Conservation (phyloP, 2,888 invertebrate species). For the Pristionchus fissidentatus region DNA sequence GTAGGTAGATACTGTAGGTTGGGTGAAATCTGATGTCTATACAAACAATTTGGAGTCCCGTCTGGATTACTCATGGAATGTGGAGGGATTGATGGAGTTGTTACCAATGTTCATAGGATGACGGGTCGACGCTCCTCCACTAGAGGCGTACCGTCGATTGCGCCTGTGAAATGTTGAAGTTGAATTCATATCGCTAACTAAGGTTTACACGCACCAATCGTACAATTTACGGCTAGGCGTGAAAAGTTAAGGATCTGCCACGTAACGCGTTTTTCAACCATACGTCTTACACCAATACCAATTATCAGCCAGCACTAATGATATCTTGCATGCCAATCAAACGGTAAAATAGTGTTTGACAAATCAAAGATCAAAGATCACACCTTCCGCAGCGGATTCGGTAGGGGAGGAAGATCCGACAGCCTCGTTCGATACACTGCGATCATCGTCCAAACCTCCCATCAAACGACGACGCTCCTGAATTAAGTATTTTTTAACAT, state of each 20-base stretch:
- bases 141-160: neutral
- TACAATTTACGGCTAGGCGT: no score
- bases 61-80: neutral
- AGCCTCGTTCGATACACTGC: constrained; percentile 60
- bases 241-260: no score
- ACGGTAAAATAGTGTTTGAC: neutral
- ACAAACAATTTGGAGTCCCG: no score
- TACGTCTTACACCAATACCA: no score
- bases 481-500: neutral
- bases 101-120: constrained; percentile 12
- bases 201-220: no score
- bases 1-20: no score
- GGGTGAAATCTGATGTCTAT: no score
- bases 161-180: neutral
- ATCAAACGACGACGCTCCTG: constrained; percentile 28
- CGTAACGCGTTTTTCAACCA: no score
- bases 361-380: neutral
- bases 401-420: constrained; percentile 52
- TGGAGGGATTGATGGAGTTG: no score
- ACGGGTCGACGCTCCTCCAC: constrained; percentile 3
- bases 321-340: no score
- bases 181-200: no score
- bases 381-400: neutral
- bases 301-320: no score
- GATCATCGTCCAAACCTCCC: constrained; percentile 47